phyloP scores from a whole-genome alignment of 2,113 vertebrate species.

The Morone chrysops region DNA sequence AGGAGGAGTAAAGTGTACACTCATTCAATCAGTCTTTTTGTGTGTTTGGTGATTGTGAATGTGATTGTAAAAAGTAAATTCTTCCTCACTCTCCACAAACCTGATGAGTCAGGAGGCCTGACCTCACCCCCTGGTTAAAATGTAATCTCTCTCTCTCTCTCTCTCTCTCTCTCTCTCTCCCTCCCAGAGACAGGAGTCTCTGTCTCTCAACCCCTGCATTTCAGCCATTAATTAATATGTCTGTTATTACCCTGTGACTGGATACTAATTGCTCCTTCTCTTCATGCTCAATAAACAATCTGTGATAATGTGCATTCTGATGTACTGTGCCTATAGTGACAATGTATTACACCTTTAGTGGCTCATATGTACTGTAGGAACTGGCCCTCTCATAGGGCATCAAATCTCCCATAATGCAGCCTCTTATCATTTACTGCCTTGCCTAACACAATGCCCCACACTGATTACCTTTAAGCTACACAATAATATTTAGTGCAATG shows the following conservation, averaged over 20 bases:
- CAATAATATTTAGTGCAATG: slow-evolving; percentile 59
- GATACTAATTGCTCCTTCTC: slow-evolving; percentile 20
- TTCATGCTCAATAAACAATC: slow-evolving; percentile 9
- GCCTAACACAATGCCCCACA: slow-evolving; percentile 54
- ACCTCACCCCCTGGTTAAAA: slow-evolving; percentile 73
- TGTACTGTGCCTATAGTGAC: slow-evolving; percentile 1
- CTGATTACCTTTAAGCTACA: slow-evolving; percentile 57
- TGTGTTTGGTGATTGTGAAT: not conserved
- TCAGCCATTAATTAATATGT: slow-evolving; percentile 20
- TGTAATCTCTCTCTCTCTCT: slow-evolving; percentile 66
- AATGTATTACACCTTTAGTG: slow-evolving; percentile 14
- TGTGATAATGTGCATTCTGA: slow-evolving; percentile 15
- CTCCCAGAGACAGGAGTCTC: not conserved
- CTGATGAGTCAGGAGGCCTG: slow-evolving; percentile 66
- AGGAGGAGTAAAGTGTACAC: too few relatives aligned
- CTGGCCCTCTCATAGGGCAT: slow-evolving; percentile 35
- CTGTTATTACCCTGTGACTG: not conserved
- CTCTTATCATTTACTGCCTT: slow-evolving; percentile 67
- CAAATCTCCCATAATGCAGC: slow-evolving; percentile 39
- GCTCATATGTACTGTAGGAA: slow-evolving; percentile 5
- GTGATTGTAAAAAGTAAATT: slow-evolving; percentile 41
- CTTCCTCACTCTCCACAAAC: slow-evolving; percentile 51
- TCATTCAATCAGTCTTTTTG: not conserved
- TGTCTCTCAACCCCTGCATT: not conserved
- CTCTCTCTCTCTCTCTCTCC: not conserved